Conservation (phyloP, 2,113 vertebrate genomes). For the Anoura caudifer region DNA sequence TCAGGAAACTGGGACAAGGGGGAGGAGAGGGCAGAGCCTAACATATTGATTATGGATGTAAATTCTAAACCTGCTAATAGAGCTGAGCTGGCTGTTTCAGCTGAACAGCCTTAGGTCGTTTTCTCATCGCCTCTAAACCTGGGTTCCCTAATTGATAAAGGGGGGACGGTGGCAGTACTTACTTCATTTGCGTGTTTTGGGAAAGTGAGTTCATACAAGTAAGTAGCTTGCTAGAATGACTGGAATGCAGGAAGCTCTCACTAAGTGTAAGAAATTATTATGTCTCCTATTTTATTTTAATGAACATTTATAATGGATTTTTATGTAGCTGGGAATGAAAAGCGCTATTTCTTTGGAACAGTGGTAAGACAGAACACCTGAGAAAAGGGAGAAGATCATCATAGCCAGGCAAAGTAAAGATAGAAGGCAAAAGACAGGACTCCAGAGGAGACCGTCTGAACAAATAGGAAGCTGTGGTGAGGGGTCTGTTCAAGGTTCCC, state of each 20-base stretch:
- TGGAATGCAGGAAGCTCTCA: background rate
- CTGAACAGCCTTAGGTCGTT: background rate
- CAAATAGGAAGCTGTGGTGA: background rate
- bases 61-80: background rate
- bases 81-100: background rate
- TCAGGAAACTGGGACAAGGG: background rate
- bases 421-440: background rate
- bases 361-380: background rate
- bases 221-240: background rate
- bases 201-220: background rate
- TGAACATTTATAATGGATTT: background rate
- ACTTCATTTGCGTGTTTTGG: background rate
- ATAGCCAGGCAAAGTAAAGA: background rate
- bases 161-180: background rate
- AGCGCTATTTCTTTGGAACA: background rate
- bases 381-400: background rate
- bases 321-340: background rate
- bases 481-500: background rate
- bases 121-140: background rate
- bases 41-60: background rate
- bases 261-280: background rate
- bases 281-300: background rate
- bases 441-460: background rate
- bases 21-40: rapidly evolving
- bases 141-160: background rate